These are phyloP conservation scores for Bradynema listronoti DNA, from an alignment of 1,140 invertebrate genomes.

Conservation along the genomic window DNA sequence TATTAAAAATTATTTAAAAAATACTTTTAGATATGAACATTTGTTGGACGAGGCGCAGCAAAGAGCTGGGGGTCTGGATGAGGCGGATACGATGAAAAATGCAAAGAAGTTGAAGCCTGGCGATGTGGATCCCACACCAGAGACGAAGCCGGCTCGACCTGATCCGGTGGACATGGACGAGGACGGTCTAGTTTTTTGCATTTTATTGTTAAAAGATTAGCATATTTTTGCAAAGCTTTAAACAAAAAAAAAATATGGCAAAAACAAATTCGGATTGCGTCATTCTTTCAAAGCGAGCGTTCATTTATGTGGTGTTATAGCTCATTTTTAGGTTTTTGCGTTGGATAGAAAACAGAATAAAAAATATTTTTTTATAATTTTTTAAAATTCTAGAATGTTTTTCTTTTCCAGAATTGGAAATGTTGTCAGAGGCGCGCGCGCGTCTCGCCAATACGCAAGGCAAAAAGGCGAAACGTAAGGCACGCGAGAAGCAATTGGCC, in stretches of 20 bases:
- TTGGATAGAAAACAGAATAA: too few species aligned
- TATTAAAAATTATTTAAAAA: too few species aligned
- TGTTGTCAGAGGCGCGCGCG: constrained; percentile 95
- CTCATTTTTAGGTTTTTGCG: too few species aligned
- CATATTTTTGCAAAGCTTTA: too few species aligned
- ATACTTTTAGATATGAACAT: constrained; percentile 49
- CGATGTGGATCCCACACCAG: constrained; percentile 98
- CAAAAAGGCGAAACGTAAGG: constrained; percentile 97
- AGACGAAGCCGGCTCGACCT: constrained; percentile 95
- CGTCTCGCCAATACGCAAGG: constrained; percentile 97
- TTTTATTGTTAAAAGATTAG: constrained; percentile 6
- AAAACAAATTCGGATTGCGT: too few species aligned
- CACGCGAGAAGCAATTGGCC: constrained; percentile 93
- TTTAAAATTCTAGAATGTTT: constrained; percentile 11
- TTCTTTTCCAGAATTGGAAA: constrained; percentile 76
- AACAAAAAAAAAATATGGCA: too few species aligned
- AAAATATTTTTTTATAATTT: too few species aligned
- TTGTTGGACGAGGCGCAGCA: constrained; percentile 91
- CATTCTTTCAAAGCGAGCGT: neutral
- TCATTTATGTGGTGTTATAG: too few species aligned
- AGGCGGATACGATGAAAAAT: constrained; percentile 71
- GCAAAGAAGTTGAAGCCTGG: constrained; percentile 92
- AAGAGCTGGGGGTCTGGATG: constrained; percentile 85
- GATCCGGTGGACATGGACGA: constrained; percentile 99
- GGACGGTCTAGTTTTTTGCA: constrained; percentile 69